phyloP scores from a whole-genome alignment of 2,797 vertebrate genomes.

The Muscicapa striata region DNA sequence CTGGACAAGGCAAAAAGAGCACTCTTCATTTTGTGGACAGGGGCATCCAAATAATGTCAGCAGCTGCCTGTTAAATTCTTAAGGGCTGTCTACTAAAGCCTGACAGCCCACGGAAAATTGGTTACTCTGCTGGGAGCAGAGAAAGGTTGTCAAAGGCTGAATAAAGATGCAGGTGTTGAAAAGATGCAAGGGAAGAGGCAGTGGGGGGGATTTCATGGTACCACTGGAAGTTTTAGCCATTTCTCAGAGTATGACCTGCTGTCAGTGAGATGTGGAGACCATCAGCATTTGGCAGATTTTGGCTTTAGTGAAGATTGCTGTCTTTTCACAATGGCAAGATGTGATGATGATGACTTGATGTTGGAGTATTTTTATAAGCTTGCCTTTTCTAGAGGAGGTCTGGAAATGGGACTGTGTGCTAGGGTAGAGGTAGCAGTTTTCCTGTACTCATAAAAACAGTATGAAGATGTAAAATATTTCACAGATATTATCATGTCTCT shows the following conservation, averaged over 20 bases:
- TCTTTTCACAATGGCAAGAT: background rate
- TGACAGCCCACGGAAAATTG: background rate
- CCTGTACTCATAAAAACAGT: background rate
- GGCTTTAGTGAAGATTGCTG: background rate
- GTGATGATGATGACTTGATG: accelerated
- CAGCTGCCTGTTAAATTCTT: background rate
- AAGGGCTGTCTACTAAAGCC: background rate
- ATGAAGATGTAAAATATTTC: background rate
- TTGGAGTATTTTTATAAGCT: background rate
- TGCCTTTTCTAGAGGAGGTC: background rate
- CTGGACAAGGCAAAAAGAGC: background rate
- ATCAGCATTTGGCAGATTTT: background rate
- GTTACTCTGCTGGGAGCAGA: background rate
- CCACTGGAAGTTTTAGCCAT: background rate
- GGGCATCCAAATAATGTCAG: background rate
- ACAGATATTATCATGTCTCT: background rate
- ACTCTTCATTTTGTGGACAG: background rate
- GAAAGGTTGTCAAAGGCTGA: background rate
- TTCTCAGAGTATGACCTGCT: background rate
- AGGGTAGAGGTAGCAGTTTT: background rate
- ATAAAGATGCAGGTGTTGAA: background rate
- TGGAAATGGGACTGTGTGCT: background rate
- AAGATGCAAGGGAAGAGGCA: background rate
- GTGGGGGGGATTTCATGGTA: background rate
- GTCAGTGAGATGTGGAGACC: background rate